Base-by-base conservation (phyloP, 2,113 vertebrate species). In the Xyliphius kryptos region DNA sequence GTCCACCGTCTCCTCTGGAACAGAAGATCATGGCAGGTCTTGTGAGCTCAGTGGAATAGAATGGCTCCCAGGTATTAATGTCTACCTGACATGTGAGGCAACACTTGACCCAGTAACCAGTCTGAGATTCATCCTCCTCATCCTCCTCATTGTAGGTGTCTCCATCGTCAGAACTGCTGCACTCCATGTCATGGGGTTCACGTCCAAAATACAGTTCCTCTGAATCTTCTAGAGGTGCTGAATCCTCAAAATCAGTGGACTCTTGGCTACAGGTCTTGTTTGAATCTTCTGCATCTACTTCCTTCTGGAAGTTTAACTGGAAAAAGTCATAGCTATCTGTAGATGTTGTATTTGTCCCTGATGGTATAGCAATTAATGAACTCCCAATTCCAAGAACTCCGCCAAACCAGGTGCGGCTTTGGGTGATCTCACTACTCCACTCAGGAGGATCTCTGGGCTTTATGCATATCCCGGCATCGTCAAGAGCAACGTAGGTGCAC, bases 1-100 rank as follows among this genome's bases (percentile, higher is more conserved):
- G 96, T 6, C 93, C 95, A 2, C 61, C 85, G 67, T 89, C 80
- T 17, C 90, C 90, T 13, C 78, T 80, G 71, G 96, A 98, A 72
- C 95, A 98, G 61, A 91, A 92, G 78, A 98, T 98, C 96, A 98
- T 98, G 38, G 96, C 95, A 9, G 96, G 96, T 53, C 94, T 90
- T 68, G 89, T 89, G 59, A 97, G 90, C 61, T 98, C 96, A 3
- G 93, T 97, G 0, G 96, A 96, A 76, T 98, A 98, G 79, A 87
- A 93, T 2, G 96, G 96, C 67, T 94, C 91, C 96, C 95, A 98
- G 0, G 86, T 95, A 67, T 97, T 97, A 56, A 88, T 77, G 73
- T 96, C 83, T 44, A 96, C 61, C 60, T 84, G 85, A 77, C 96
- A 98, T 12, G 76, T 81, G 21, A 82, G 68, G 46, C 84, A 91